These are phyloP conservation scores for Drosophila setosimentum DNA, from an alignment of 2,888 invertebrate genomes.

Conservation along the genomic window DNA sequence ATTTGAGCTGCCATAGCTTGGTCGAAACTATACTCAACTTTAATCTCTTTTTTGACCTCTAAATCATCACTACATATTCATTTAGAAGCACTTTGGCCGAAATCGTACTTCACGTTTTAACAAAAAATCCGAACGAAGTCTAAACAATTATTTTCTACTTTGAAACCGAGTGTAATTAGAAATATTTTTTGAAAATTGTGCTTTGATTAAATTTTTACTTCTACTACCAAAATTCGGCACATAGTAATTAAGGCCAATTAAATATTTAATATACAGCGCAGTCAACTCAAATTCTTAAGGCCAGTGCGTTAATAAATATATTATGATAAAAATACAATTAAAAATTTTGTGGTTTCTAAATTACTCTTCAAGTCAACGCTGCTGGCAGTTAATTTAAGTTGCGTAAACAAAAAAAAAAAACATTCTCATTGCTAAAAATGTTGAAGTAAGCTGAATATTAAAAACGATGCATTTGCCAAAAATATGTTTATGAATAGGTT, in stretches of 20 bases:
- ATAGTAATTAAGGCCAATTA: constrained; percentile 3
- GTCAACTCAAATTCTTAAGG: constrained; percentile 5
- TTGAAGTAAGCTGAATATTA: not conserved
- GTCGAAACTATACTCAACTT: not conserved
- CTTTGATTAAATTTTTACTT: not conserved
- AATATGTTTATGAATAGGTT: not conserved
- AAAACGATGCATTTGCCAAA: not conserved
- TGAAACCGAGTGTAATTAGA: constrained; percentile 11
- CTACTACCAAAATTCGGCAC: constrained; percentile 9
- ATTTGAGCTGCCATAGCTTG: not conserved
- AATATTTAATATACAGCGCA: not conserved
- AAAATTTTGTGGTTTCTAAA: too few species aligned
- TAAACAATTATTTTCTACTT: not conserved
- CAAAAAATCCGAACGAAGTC: not conserved
- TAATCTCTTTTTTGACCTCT: not conserved
- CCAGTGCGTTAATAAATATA: not conserved
- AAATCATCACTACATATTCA: not conserved
- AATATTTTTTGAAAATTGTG: not conserved
- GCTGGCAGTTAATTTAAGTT: not conserved
- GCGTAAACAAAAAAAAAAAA: not conserved
- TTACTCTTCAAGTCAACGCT: not conserved
- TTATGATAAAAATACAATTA: not conserved
- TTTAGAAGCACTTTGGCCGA: not conserved
- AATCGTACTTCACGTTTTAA: not conserved
- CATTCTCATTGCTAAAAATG: not conserved